Base-by-base conservation (phyloP, 2,888 invertebrate genomes). In the Heliconius erato region DNA sequence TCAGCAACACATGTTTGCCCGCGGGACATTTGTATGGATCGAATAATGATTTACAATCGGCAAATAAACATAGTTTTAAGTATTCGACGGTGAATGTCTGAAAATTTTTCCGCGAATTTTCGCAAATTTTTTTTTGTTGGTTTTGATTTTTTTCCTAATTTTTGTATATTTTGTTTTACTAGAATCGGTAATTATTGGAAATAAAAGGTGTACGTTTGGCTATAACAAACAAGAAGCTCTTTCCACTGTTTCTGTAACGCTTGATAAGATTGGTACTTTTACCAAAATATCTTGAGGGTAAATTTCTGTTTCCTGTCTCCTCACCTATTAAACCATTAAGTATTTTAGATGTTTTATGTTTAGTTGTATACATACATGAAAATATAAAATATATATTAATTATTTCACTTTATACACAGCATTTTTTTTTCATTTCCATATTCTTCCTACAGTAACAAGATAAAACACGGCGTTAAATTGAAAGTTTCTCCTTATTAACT, bases 41-140 rank as follows among this genome's bases (percentile, higher is more conserved):
- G 94, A 94, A 94, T 95, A 95, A 95, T 94, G 95, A 94, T 94
- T 94, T 94, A 94, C 94, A 92, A 82, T 79, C 82, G 77, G 74
- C 74, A 82, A 12, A 68, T 77, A 76, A 12, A 77, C 54, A 80
- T 71, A 69, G 81, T 69, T 81, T 81, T 76, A 26, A 68, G 76
- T 59, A 44, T 63, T 44, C 77, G 26, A 44, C 26, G 40, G 28
- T 40, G 71, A 14, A 44, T 74, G n/a, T 26, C 65, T 68, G 67
- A 67, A 81, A 71, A 49, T 77, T 40, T 81, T 77, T 26, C 9
- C 28, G 26, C 59, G 63, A 26, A 44, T 26, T 65, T 77, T 65
- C 35, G 11, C 11, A 7, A 11, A 6, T 6, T 44, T 71, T 71
- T 81, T 59, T 76, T 59, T 19, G 49, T 40, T 40, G 11, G 2